Base-by-base conservation (phyloP, 2,113 vertebrate species). In the Gymnobelideus leadbeateri region DNA sequence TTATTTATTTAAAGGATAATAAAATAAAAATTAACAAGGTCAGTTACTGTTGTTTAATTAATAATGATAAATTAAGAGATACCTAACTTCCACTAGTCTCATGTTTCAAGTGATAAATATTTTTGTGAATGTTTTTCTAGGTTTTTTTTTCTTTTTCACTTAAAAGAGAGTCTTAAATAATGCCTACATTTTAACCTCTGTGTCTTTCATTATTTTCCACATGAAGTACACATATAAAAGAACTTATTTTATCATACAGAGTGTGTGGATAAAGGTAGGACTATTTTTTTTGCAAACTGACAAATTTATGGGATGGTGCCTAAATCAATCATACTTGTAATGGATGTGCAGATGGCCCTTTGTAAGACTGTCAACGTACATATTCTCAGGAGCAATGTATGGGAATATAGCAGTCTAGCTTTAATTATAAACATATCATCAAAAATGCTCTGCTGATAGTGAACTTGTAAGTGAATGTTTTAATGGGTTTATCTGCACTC, bases 381-480 rank as follows among this genome's bases (percentile, higher is more conserved):
- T 95, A 95, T 97, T 90, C 92, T 95, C 91, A 96, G 93, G 24
- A 96, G n/a, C 95, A 97, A 84, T 91, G 14, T 94, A 96, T 91
- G 12, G 91, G n/a, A 91, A 93, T 51, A 23, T 94, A 90, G 92
- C 91, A 93, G 52, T 96, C 55, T 92, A 54, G 49, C 91, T 95
- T 98, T 97, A 91, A 96, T 98, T 95, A 95, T 93, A 97, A 97
- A 94, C 96, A 2, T 93, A 93, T 95, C 93, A 93, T 61, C 51
- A 94, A 97, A 97, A 91, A 24, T 97, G 57, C 26, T 50, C 24
- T 96, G 68, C 26, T 50, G 21, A 94, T 55, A 94, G 3, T 89
- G 96, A 26, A 53, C 55, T 97, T 57, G 25, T 53, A 94, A 92
- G 84, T 7, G 6, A 93, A 53, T 94, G 95, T 97, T 9, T 8